A percentile compares a stretch with the other conserved stretches of the same genome.
These are phyloP conservation scores for Pelochelys cantorii DNA, from an alignment of 2,797 vertebrate genomes.

Conservation along the genomic window DNA sequence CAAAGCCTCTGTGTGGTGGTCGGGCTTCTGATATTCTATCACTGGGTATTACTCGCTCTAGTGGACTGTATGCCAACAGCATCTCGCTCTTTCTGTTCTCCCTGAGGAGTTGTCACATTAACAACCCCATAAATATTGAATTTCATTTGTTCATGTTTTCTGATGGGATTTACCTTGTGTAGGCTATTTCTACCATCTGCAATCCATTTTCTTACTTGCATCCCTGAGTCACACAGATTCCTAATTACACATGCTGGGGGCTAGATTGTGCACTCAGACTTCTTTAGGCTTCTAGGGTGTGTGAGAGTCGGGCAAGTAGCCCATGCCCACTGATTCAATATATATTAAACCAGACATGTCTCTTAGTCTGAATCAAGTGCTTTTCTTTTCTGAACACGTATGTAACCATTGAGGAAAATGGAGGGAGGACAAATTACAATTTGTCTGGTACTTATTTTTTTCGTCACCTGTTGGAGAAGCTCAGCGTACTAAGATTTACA, in stretches of 20 bases:
- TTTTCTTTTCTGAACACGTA: background rate
- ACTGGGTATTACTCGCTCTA: background rate
- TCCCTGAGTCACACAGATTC: background rate
- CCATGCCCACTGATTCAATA: background rate
- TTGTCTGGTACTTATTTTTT: too few relatives aligned
- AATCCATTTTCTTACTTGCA: background rate
- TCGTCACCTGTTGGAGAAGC: background rate
- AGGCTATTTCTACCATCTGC: background rate
- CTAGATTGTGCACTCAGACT: background rate
- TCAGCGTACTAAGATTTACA: background rate
- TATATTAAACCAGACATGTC: background rate
- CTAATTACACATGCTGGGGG: background rate
- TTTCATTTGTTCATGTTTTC: background rate
- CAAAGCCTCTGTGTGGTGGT: background rate
- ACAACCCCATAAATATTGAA: background rate
- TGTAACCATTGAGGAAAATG: too few relatives aligned
- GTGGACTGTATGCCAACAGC: background rate
- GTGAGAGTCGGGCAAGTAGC: background rate
- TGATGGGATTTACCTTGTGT: background rate
- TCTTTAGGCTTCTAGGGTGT: background rate
- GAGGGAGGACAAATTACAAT: too few relatives aligned
- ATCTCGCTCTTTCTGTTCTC: background rate
- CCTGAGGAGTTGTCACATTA: background rate
- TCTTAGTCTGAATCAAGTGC: background rate
- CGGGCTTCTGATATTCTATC: background rate